A percentile compares a stretch with the other conserved stretches of the same genome.
These are phyloP conservation scores for Spilosoma lubricipeda DNA, from an alignment of 2,888 invertebrate genomes.

Conservation along the genomic window DNA sequence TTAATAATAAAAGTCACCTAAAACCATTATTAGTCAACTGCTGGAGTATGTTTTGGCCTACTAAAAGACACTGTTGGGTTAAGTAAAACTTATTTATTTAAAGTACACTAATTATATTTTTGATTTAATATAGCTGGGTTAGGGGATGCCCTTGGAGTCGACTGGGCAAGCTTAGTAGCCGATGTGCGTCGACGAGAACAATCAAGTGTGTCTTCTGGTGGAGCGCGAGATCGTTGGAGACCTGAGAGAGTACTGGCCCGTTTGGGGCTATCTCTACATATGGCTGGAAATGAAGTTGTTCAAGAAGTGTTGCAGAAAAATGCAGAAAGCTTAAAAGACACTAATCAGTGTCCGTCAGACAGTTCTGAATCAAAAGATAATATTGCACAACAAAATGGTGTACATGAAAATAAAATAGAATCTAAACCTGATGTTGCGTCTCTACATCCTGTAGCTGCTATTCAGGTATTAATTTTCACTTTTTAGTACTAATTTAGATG, in stretches of 20 bases:
- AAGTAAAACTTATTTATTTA: not conserved
- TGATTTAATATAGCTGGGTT: slow-evolving; percentile 84
- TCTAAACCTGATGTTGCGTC: slow-evolving; percentile 65
- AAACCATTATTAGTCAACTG: too few species aligned
- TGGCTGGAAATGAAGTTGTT: slow-evolving; percentile 88
- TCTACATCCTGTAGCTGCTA: slow-evolving; percentile 85
- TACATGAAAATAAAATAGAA: slow-evolving; percentile 57
- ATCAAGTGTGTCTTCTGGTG: slow-evolving; percentile 77
- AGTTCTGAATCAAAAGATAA: slow-evolving; percentile 55
- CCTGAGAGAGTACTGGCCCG: slow-evolving; percentile 92
- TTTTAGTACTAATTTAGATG: not conserved
- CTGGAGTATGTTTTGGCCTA: too few species aligned
- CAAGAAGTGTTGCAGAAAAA: slow-evolving; percentile 74
- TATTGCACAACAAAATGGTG: slow-evolving; percentile 68
- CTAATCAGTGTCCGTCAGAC: slow-evolving; percentile 44
- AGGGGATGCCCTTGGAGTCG: slow-evolving; percentile 97
- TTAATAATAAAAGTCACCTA: too few species aligned
- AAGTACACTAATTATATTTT: not conserved
- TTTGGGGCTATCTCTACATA: slow-evolving; percentile 92
- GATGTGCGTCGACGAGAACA: slow-evolving; percentile 88
- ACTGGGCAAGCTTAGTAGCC: slow-evolving; percentile 96
- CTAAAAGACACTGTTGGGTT: not conserved
- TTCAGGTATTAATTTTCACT: slow-evolving; percentile 68
- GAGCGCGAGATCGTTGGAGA: slow-evolving; percentile 92
- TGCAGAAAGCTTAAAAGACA: slow-evolving; percentile 64